Evolutionary conservation across 2,113 vertebrate genomes (phyloP).

Genomic region (Oceanites oceanicus): DNA sequence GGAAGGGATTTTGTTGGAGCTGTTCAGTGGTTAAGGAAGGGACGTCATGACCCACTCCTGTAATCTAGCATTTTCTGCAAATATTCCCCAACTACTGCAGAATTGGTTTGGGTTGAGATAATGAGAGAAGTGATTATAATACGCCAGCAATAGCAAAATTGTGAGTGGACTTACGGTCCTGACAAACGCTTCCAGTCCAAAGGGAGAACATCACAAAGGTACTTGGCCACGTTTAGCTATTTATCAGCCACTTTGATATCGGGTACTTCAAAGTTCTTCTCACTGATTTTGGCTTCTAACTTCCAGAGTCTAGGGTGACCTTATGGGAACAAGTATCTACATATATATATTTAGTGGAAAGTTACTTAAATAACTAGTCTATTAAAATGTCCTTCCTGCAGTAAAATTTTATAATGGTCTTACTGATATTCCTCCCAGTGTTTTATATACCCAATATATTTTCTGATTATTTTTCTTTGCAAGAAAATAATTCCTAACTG

Average conservation of each 20-base stretch:
- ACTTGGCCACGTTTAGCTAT: background rate
- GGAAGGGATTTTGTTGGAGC: background rate
- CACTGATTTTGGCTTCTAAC: background rate
- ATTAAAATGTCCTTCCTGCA: slow-evolving; percentile 17
- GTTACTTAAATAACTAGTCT: slow-evolving; percentile 3
- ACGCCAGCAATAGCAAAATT: background rate
- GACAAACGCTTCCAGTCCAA: background rate
- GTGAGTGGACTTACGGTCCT: background rate
- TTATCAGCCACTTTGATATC: background rate
- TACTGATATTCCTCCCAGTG: background rate
- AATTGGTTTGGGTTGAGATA: background rate
- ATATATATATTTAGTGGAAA: background rate
- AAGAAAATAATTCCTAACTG: background rate
- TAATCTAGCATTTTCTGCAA: background rate
- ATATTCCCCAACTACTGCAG: background rate
- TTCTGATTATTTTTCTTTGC: background rate
- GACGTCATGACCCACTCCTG: background rate
- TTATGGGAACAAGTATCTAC: background rate
- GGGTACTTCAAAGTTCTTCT: background rate
- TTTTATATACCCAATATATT: background rate
- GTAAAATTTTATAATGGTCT: background rate
- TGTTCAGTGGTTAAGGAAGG: background rate
- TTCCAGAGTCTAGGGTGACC: background rate
- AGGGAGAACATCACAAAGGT: background rate
- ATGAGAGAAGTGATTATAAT: background rate